Conservation (phyloP, 2,797 vertebrate species). For the Parotocinclus haroldoi region DNA sequence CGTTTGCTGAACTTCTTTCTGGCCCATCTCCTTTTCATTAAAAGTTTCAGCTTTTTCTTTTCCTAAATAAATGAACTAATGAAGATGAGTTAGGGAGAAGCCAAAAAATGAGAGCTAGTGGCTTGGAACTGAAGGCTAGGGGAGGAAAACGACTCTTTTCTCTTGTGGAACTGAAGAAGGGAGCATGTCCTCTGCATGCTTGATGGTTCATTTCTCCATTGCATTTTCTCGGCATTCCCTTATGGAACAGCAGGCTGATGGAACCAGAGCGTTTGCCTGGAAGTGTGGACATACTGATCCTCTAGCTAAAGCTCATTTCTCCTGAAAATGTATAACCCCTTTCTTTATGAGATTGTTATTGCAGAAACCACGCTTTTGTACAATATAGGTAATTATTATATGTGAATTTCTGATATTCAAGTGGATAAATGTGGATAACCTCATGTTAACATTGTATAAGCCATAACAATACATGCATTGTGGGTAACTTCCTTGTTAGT, state of each 20-base stretch:
- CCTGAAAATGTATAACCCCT: constrained; percentile 38
- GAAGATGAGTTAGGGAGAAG: constrained; percentile 37
- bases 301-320: neutral
- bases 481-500: too few relatives aligned
- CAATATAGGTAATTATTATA: too few relatives aligned
- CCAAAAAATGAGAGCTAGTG: constrained; percentile 20
- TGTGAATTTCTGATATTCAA: too few relatives aligned
- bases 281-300: constrained; percentile 20
- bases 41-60: constrained; percentile 53
- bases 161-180: constrained; percentile 63
- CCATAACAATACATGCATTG: too few relatives aligned
- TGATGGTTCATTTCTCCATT: constrained; percentile 65
- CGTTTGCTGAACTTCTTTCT: constrained; percentile 14
- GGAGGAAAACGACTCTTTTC: constrained; percentile 63
- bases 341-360: neutral
- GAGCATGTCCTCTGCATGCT: constrained; percentile 67
- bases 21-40: constrained; percentile 53
- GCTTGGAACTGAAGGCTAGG: constrained; percentile 28
- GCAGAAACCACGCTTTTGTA: too few relatives aligned
- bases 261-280: constrained; percentile 22
- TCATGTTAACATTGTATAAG: too few relatives aligned
- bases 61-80: constrained; percentile 35
- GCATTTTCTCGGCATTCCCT: constrained; percentile 64
- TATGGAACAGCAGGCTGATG: constrained; percentile 59
- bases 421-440: too few relatives aligned